Evolutionary conservation across 2,113 vertebrate species (phyloP), one percentile per base, ranked within the genome.

Genomic region (Atrichornis clamosus): DNA sequence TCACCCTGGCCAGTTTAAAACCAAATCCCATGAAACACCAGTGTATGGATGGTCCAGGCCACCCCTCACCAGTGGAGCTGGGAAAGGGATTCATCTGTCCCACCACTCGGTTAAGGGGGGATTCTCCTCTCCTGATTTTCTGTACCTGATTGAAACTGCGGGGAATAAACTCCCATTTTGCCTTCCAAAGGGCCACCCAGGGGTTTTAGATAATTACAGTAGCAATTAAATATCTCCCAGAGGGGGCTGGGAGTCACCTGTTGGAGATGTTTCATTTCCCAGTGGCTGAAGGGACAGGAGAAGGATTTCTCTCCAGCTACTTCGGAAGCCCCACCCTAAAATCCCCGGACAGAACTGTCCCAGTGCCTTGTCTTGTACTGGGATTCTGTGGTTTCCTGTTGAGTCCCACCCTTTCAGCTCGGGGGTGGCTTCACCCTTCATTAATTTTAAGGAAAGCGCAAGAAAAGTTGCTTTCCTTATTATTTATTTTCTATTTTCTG

Each of bases 321-420:
- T 93, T 69, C 52, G 53, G 62, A 80, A 89, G 1, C 15, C 18
- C 7, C 60, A 60, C 55, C 39, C 60, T 26, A 23, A 47, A 44
- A 35, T 79, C 49, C 41, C 55, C 49, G 69, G 39, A 28, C 77
- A 35, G 7, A 41, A 52, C 7, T 47, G 90, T 49, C 44, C 30
- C 4, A 3, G 23, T 0, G 0, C 46, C 72, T 84, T 67, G 15
- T 39, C 42, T 39, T 6, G 15, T 5, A 13, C 7, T 9, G 15
- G 44, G 56, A 64, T 63, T 63, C 55, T 64, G 28, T 85, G 84
- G 41, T 46, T 69, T 59, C 46, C 41, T 49, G 20, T 26, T 44
- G 49, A 56, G 65, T 60, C 49, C 80, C 87, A 82, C 65, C 53
- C 65, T 87, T 70, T 12, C 65, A 56, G 9, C 56, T 35, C 33